phyloP scores from a whole-genome alignment of 2,113 vertebrate species.

The Oreamnos americanus region DNA sequence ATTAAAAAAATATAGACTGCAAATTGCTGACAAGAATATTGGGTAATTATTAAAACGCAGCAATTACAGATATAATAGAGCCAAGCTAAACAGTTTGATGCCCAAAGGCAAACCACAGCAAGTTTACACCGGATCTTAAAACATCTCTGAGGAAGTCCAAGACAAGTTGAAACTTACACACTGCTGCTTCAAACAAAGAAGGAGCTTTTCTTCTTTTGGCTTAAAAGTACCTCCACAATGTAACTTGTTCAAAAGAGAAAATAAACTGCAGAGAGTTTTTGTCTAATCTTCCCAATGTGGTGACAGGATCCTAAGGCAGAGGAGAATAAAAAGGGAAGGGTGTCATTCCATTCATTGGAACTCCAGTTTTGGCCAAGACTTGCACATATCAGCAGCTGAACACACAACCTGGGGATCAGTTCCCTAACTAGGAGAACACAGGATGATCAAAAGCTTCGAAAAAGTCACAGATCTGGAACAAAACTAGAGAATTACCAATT shows the following conservation, averaged over 20 bases:
- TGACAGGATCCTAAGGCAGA: slow-evolving; percentile 42
- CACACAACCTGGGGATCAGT: not conserved
- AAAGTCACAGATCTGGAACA: not conserved
- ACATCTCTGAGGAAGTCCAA: slow-evolving; percentile 67
- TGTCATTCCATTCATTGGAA: not conserved
- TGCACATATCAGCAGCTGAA: not conserved
- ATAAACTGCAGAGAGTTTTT: slow-evolving; percentile 43
- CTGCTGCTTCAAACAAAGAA: slow-evolving; percentile 47
- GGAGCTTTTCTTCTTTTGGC: slow-evolving; percentile 47
- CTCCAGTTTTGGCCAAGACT: not conserved
- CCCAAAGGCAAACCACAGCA: slow-evolving; percentile 66
- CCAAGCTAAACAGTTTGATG: slow-evolving; percentile 74
- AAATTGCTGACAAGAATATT: slow-evolving; percentile 72
- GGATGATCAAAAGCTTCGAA: not conserved
- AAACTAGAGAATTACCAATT: not conserved
- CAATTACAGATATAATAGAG: slow-evolving; percentile 62
- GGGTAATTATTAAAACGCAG: slow-evolving; percentile 72
- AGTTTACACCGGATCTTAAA: slow-evolving; percentile 69
- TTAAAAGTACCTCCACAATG: slow-evolving; percentile 30
- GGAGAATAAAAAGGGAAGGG: not conserved
- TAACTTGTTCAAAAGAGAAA: slow-evolving; percentile 57
- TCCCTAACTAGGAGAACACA: not conserved
- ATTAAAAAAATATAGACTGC: slow-evolving; percentile 71
- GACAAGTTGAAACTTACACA: slow-evolving; percentile 61
- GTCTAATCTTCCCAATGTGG: slow-evolving; percentile 46